Conservation (phyloP, 2,797 vertebrate species). For the Ctenosaura bakeri region DNA sequence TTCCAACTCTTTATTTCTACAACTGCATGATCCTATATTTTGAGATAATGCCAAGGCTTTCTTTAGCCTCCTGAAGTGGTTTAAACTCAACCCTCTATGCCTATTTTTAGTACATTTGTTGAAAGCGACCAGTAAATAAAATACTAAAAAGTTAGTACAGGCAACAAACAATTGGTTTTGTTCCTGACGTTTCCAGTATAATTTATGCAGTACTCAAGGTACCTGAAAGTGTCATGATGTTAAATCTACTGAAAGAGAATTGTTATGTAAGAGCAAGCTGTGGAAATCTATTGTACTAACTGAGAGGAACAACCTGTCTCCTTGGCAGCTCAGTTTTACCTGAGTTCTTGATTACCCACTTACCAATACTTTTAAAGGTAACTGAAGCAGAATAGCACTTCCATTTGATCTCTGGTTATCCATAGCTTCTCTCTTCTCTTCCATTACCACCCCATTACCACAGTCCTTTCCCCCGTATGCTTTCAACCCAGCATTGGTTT, state of each 20-base stretch:
- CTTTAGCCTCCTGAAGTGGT: background rate
- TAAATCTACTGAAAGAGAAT: constrained; percentile 12
- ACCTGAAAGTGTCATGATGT: background rate
- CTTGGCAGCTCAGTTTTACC: background rate
- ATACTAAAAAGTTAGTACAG: background rate
- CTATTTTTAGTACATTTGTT: background rate
- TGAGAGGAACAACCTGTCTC: background rate
- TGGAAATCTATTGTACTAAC: background rate
- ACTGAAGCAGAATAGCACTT: background rate
- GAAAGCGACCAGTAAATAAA: background rate
- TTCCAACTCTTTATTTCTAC: background rate
- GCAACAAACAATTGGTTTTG: background rate
- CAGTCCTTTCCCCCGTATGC: background rate
- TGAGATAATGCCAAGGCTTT: background rate
- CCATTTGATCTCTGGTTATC: background rate
- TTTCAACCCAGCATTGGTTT: background rate
- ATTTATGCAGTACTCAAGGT: background rate
- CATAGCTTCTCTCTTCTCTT: no score
- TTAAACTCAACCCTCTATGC: background rate
- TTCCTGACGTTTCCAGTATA: constrained; percentile 7
- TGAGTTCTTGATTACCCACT: background rate
- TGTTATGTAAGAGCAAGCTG: constrained; percentile 4
- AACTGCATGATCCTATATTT: background rate
- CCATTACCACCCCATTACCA: no score
- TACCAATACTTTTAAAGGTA: background rate